Conservation (phyloP, 2,113 vertebrate species). For the Muscicapa adusta region DNA sequence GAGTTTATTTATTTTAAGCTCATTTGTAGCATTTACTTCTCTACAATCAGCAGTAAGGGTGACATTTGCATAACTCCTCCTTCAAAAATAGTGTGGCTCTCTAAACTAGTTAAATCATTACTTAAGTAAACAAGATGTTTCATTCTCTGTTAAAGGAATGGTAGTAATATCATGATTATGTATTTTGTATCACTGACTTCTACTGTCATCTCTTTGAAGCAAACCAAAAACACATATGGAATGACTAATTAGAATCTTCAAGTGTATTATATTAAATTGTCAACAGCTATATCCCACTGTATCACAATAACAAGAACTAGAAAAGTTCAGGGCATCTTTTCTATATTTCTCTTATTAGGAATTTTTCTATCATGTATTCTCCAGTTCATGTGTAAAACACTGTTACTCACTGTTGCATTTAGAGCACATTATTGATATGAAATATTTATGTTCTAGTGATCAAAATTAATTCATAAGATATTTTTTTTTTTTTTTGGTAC, state of each 20-base stretch:
- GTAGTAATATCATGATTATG: neutral
- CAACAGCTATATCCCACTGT: neutral
- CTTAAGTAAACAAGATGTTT: constrained; percentile 7
- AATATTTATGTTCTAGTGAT: neutral
- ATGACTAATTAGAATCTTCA: neutral
- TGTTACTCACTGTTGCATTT: neutral
- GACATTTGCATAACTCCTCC: neutral
- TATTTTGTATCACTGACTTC: neutral
- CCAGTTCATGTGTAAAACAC: neutral
- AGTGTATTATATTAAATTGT: neutral
- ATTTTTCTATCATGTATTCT: neutral
- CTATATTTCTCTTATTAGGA: neutral
- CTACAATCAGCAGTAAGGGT: neutral
- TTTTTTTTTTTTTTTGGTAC: neutral
- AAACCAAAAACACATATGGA: neutral
- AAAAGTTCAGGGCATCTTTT: neutral
- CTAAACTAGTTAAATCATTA: constrained; percentile 13
- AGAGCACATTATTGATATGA: neutral
- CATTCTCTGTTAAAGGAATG: neutral
- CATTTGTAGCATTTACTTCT: neutral
- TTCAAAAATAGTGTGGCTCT: neutral
- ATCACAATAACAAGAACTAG: neutral
- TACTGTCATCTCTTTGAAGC: neutral
- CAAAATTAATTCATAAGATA: neutral
- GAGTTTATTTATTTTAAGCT: neutral